Conservation (phyloP, 2,888 invertebrate species). For the Cosmia trapezina region DNA sequence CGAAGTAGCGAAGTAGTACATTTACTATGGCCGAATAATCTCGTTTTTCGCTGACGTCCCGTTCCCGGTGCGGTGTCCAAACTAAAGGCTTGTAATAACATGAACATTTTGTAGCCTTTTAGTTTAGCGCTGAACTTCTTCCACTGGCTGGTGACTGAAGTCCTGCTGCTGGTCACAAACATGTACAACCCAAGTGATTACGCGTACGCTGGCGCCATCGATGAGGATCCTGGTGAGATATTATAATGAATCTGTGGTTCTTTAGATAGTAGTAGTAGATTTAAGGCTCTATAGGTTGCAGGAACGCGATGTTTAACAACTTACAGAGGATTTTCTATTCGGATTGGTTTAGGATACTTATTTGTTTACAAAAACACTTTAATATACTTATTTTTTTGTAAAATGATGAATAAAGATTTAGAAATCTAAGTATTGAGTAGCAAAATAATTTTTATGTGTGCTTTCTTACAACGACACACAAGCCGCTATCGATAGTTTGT, state of each 20-base stretch:
- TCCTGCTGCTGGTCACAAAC: constrained; percentile 75
- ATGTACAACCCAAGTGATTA: constrained; percentile 75
- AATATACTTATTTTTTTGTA: not conserved
- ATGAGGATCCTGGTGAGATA: constrained; percentile 72
- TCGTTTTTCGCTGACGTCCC: too few relatives aligned
- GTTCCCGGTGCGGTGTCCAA: too few relatives aligned
- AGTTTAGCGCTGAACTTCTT: constrained; percentile 76
- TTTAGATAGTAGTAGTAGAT: not conserved
- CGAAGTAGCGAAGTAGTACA: too few relatives aligned
- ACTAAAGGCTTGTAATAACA: not conserved
- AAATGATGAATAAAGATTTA: not conserved
- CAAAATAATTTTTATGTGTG: not conserved
- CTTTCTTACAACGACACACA: not conserved
- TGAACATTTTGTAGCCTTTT: constrained; percentile 79
- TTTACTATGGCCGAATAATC: too few relatives aligned
- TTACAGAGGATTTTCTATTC: not conserved
- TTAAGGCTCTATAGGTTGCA: not conserved
- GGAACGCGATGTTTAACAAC: not conserved
- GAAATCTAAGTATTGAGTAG: not conserved
- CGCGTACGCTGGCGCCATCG: constrained; percentile 68
- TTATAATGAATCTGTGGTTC: constrained; percentile 3
- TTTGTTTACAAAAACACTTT: not conserved
- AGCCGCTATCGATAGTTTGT: not conserved
- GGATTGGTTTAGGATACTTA: not conserved
- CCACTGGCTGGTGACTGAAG: constrained; percentile 81